Evolutionary conservation across 2,113 vertebrate genomes (phyloP).

Genomic region (Chunga burmeisteri): DNA sequence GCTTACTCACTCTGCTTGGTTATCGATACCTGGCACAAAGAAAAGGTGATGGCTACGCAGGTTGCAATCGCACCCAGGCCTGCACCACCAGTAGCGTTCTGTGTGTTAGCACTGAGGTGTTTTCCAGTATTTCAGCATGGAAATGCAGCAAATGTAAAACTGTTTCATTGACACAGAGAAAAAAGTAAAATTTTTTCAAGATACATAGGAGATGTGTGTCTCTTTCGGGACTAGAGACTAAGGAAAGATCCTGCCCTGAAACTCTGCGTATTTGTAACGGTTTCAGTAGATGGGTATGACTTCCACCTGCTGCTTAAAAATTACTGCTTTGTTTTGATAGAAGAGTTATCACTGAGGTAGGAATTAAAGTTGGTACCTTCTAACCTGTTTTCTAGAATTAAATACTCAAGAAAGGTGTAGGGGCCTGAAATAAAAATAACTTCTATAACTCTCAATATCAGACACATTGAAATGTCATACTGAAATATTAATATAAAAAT

Average conservation of each 20-base stretch:
- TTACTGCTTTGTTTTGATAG: not conserved
- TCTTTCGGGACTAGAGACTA: not conserved
- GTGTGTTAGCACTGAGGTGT: fast-evolving
- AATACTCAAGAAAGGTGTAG: not conserved
- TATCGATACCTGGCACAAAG: not conserved
- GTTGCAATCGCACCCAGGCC: not conserved
- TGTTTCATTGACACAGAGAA: not conserved
- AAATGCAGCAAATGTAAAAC: not conserved
- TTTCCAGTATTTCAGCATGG: not conserved
- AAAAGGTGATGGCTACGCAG: not conserved
- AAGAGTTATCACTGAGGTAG: not conserved
- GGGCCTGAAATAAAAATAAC: not conserved
- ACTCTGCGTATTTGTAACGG: not conserved
- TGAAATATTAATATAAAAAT: not conserved
- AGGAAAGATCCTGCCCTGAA: not conserved
- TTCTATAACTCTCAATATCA: not conserved
- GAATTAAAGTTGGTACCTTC: not conserved
- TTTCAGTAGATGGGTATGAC: not conserved
- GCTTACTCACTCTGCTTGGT: fast-evolving
- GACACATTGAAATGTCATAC: not conserved
- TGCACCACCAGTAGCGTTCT: not conserved
- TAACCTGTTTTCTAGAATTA: not conserved
- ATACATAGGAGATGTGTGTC: not conserved
- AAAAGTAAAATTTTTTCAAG: not conserved
- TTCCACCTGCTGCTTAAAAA: not conserved